Percentiles rank a stretch among this genome's conserved stretches.
Conservation (phyloP, 2,113 vertebrate species). For the Microcebus jonahi region DNA sequence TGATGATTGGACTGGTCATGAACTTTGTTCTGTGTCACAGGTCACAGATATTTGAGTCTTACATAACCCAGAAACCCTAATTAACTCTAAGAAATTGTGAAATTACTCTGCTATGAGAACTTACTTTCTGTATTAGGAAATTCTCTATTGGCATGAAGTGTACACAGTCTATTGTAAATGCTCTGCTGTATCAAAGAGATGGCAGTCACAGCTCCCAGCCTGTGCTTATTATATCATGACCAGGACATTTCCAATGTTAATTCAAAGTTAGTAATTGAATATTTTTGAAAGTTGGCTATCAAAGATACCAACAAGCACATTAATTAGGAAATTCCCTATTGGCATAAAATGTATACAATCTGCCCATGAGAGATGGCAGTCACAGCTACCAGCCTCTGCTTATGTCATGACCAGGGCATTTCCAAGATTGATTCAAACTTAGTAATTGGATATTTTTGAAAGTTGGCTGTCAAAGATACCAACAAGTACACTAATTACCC, state of each 20-base stretch:
- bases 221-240: not conserved
- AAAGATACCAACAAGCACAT: not conserved
- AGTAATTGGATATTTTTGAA: constrained; percentile 35
- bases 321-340: not conserved
- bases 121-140: not conserved
- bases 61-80: not conserved
- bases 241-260: constrained; percentile 17
- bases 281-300: constrained; percentile 48
- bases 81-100: constrained; percentile 5
- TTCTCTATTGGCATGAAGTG: not conserved
- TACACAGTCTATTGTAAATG: no score
- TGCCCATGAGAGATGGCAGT: not conserved
- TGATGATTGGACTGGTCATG: not conserved
- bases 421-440: constrained; percentile 26
- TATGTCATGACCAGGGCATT: not conserved
- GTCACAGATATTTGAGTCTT: constrained; percentile 41
- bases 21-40: not conserved
- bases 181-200: not conserved
- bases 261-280: not conserved
- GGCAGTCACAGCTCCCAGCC: not conserved
- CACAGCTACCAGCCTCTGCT: not conserved
- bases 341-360: not conserved
- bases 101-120: constrained; percentile 1
- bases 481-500: not conserved
- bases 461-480: constrained; percentile 31